Evolutionary conservation across 2,888 invertebrate genomes (phyloP).

Genomic region (Mythimna pallens): DNA sequence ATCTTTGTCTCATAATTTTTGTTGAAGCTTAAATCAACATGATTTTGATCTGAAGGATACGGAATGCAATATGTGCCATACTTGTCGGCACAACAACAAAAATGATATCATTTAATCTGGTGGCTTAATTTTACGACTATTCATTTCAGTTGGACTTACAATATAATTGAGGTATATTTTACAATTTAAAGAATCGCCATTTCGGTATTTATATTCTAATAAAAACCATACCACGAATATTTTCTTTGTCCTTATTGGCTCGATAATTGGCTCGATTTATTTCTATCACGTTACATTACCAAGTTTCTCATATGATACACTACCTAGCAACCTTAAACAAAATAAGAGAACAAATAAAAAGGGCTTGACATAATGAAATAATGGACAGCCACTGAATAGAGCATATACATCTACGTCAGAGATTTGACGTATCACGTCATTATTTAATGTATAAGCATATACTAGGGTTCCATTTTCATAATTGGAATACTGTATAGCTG

Average conservation of each 20-base stretch:
- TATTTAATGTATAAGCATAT: not conserved
- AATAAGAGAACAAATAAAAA: conserved; percentile 20
- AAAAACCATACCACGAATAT: not conserved
- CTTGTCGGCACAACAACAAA: not conserved
- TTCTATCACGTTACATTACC: conserved; percentile 1
- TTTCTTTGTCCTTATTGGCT: not conserved
- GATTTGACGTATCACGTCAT: conserved; percentile 30
- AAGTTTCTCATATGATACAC: conserved; percentile 1
- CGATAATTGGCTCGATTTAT: not conserved
- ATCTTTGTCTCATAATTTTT: conserved; percentile 27
- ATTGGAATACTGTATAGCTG: conserved; percentile 12
- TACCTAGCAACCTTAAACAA: conserved; percentile 7
- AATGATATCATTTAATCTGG: not conserved
- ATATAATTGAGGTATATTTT: too few relatives aligned
- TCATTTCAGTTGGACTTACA: not conserved
- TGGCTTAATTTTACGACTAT: not conserved
- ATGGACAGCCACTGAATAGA: conserved; percentile 35
- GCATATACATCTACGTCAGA: conserved; percentile 33
- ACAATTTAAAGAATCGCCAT: not conserved
- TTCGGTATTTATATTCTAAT: not conserved
- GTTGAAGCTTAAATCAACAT: conserved; percentile 10
- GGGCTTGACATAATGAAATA: conserved; percentile 40
- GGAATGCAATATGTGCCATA: not conserved
- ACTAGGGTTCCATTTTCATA: not conserved
- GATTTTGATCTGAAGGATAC: conserved; percentile 20